Evolutionary conservation across 2,888 invertebrate species (phyloP).

Genomic region (Opisthograptis luteolata): DNA sequence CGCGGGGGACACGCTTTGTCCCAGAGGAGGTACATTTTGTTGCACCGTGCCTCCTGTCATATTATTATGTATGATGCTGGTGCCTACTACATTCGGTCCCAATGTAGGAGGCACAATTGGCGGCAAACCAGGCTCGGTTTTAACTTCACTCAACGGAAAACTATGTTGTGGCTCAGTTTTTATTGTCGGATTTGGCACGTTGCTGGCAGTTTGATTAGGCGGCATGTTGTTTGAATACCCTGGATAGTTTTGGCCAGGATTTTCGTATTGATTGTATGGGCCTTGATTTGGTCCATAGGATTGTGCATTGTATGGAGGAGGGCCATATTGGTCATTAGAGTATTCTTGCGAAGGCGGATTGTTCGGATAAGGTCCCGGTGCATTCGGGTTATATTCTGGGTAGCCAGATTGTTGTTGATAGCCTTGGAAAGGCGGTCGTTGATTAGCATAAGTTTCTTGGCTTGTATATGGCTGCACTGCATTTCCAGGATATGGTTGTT

Average conservation of each 20-base stretch:
- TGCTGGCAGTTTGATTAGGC: constrained; percentile 45
- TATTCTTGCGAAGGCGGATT: constrained; percentile 57
- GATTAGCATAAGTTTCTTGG: constrained; percentile 63
- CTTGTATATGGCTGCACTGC: constrained; percentile 62
- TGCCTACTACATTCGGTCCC: constrained; percentile 29
- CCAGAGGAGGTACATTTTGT: constrained; percentile 42
- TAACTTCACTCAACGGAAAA: constrained; percentile 27
- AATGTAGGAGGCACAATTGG: constrained; percentile 26
- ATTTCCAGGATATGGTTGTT: constrained; percentile 60
- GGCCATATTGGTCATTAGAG: constrained; percentile 58
- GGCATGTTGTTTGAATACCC: constrained; percentile 61
- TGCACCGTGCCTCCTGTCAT: constrained; percentile 36
- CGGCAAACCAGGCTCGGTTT: constrained; percentile 28
- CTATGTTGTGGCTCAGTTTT: constrained; percentile 29
- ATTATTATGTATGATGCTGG: constrained; percentile 33
- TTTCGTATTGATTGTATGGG: constrained; percentile 66
- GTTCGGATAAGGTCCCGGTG: constrained; percentile 52
- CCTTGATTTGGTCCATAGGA: constrained; percentile 56
- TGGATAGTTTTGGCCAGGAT: constrained; percentile 55
- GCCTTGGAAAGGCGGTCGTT: constrained; percentile 64
- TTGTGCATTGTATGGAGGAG: constrained; percentile 56
- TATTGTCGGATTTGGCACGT: constrained; percentile 38
- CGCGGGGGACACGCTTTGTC: constrained; percentile 40
- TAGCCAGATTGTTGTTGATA: constrained; percentile 58
- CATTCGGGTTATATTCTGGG: constrained; percentile 61